Conservation (phyloP, 2,888 invertebrate species). For the Vesta saturnalis region DNA sequence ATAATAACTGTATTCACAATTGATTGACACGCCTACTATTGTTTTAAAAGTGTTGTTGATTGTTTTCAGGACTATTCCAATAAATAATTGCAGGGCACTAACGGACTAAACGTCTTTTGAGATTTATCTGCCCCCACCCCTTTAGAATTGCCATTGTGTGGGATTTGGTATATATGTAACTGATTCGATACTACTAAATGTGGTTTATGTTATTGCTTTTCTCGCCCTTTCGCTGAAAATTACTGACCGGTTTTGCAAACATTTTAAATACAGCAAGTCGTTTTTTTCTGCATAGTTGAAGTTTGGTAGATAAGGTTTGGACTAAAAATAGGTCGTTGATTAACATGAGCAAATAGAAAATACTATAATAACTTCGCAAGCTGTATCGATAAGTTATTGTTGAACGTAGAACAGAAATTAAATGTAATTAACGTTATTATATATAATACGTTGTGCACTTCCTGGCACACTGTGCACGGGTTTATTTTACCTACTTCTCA, state of each 20-base stretch:
- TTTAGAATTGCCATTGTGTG: slow-evolving; percentile 51
- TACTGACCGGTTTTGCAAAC: slow-evolving; percentile 28
- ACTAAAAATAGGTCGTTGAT: not conserved
- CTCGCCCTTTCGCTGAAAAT: slow-evolving; percentile 30
- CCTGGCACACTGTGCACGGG: no score
- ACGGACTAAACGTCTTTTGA: slow-evolving; percentile 55
- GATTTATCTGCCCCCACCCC: slow-evolving; percentile 56
- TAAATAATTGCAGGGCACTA: slow-evolving; percentile 59
- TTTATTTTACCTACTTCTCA: no score
- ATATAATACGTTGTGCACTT: no score
- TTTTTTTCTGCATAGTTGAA: slow-evolving; percentile 8
- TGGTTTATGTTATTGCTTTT: slow-evolving; percentile 35
- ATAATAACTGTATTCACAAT: slow-evolving; percentile 60
- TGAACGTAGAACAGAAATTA: not conserved
- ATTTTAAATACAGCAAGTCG: not conserved
- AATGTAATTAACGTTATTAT: no score
- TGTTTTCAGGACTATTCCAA: slow-evolving; percentile 58
- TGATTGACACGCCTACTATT: slow-evolving; percentile 62
- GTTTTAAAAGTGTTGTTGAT: slow-evolving; percentile 62
- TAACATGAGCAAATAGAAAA: not conserved
- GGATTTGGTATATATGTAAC: slow-evolving; percentile 40
- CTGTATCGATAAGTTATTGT: not conserved
- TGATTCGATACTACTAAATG: slow-evolving; percentile 33
- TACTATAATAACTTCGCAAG: not conserved
- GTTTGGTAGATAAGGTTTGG: not conserved